Evolutionary conservation across 2,888 invertebrate genomes (phyloP).

Genomic region (Xanthorhoe designata): DNA sequence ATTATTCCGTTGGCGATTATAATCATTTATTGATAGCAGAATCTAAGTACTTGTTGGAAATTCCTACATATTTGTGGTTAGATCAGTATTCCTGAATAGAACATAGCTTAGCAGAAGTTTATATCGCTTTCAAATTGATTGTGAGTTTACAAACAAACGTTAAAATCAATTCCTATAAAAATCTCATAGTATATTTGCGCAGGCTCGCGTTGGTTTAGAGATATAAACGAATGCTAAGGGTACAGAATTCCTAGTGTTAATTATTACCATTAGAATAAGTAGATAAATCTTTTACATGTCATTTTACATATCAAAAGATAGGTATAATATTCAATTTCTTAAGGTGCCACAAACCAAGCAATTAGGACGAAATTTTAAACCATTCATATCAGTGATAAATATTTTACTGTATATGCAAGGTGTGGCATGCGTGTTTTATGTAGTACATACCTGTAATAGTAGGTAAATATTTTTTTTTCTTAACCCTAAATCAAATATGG

Average conservation of each 20-base stretch:
- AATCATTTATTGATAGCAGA: conserved; percentile 31
- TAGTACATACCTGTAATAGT: not conserved
- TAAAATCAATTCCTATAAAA: not conserved
- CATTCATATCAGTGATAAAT: conserved; percentile 43
- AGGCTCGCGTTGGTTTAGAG: not conserved
- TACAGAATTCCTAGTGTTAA: conserved; percentile 22
- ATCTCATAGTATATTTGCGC: not conserved
- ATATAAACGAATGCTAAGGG: not conserved
- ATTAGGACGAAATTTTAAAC: conserved; percentile 36
- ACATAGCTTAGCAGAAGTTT: conserved; percentile 1
- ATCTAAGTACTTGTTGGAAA: conserved; percentile 13
- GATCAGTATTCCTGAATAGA: conserved; percentile 2
- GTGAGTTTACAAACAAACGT: not conserved
- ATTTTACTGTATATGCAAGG: conserved; percentile 19
- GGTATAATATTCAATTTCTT: conserved; percentile 55
- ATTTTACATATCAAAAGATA: conserved; percentile 66
- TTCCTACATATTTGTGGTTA: conserved; percentile 21
- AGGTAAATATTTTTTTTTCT: not conserved
- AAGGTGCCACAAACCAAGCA: conserved; percentile 66
- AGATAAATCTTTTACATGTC: conserved; percentile 65
- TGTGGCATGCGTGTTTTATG: conserved; percentile 9
- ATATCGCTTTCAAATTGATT: not conserved
- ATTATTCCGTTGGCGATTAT: conserved; percentile 31
- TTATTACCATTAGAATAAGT: conserved; percentile 47
- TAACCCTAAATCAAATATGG: not conserved